These are phyloP conservation scores for Parnassius smintheus DNA, from an alignment of 2,888 invertebrate genomes.

Conservation along the genomic window DNA sequence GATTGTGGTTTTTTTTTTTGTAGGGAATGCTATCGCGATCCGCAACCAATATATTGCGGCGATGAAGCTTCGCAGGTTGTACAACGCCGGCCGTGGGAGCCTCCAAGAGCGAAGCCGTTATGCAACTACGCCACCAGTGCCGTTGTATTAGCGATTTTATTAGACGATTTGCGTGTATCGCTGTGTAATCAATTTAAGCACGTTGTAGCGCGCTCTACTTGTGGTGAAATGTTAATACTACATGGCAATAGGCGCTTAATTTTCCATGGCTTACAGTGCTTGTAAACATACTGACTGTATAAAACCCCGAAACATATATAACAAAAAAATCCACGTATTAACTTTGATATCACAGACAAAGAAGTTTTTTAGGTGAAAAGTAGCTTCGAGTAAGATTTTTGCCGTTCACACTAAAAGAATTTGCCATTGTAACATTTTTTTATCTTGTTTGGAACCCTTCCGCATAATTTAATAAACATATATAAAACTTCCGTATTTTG, in stretches of 20 bases:
- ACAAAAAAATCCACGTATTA: no score
- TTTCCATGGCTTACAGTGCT: background rate
- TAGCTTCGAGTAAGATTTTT: no score
- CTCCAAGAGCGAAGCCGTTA: conserved; percentile 63
- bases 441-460: no score
- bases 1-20: conserved; percentile 54
- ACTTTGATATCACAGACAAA: no score
- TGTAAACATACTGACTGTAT: background rate
- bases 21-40: conserved; percentile 48
- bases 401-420: no score
- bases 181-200: conserved; percentile 71
- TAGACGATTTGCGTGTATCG: conserved; percentile 76
- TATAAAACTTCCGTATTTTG: no score
- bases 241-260: background rate
- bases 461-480: no score
- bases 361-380: no score
- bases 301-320: background rate
- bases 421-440: no score
- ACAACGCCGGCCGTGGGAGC: conserved; percentile 77
- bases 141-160: conserved; percentile 79
- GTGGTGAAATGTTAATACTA: conserved; percentile 48
- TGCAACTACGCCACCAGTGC: conserved; percentile 76
- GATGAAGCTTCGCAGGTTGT: conserved; percentile 51
- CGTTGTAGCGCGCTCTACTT: conserved; percentile 57
- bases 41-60: conserved; percentile 7